Percentiles rank a stretch among this genome's conserved stretches.
phyloP scores from a whole-genome alignment of 1,140 invertebrate species.

The Musca vetustissima region DNA sequence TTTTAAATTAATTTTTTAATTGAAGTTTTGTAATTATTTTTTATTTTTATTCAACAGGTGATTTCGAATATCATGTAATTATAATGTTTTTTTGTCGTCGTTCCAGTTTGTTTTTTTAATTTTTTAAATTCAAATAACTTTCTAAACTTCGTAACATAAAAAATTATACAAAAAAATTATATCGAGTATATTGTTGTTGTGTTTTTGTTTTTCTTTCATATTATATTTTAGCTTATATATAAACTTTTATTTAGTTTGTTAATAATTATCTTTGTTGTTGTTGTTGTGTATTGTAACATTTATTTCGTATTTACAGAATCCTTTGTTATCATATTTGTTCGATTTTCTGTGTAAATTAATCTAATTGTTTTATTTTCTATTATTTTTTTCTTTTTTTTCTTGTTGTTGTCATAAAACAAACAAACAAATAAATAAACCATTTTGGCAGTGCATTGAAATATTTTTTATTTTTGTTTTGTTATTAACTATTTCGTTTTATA shows the following conservation, averaged over 20 bases:
- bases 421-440: slow-evolving; percentile 45
- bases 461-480: too few relatives aligned
- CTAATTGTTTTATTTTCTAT: slow-evolving; percentile 25
- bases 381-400: slow-evolving; percentile 27
- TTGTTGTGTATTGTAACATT: slow-evolving; percentile 38
- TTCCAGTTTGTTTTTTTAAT: neutral
- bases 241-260: slow-evolving; percentile 31
- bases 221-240: slow-evolving; percentile 30
- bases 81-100: neutral
- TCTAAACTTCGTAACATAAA: slow-evolving; percentile 23
- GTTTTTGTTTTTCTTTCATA: slow-evolving; percentile 5
- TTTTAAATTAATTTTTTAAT: slow-evolving; percentile 46
- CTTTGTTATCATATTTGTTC: slow-evolving; percentile 21
- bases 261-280: too few relatives aligned
- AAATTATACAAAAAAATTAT: slow-evolving; percentile 9
- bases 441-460: slow-evolving; percentile 53
- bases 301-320: slow-evolving; percentile 28
- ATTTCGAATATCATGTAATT: neutral
- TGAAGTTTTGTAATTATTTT: slow-evolving; percentile 29
- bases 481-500: slow-evolving; percentile 26
- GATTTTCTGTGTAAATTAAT: slow-evolving; percentile 28
- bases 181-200: neutral
- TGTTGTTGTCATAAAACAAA: slow-evolving; percentile 11
- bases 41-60: neutral
- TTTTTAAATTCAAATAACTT: slow-evolving; percentile 22